Percentiles rank a stretch among this genome's conserved stretches.
These are phyloP conservation scores for Arvicanthis niloticus DNA, from an alignment of 2,113 vertebrate genomes.

Conservation along the genomic window DNA sequence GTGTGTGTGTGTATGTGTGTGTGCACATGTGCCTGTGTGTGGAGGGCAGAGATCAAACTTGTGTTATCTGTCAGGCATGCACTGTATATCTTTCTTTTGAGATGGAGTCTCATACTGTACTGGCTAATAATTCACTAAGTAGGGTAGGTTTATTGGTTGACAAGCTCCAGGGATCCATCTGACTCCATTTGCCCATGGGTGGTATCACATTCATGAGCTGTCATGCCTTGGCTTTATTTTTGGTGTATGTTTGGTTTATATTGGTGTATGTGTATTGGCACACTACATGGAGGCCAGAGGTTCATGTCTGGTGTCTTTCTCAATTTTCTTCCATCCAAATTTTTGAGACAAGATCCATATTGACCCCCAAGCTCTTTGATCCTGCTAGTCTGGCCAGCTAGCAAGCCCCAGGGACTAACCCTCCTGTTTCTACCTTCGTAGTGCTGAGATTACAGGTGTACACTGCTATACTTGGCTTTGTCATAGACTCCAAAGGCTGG, in stretches of 20 bases:
- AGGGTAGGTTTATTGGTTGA: too few relatives aligned
- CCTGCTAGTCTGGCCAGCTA: not conserved
- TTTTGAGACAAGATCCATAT: not conserved
- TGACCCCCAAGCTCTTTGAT: not conserved
- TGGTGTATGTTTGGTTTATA: not conserved
- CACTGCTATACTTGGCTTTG: not conserved
- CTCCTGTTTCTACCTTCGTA: too few relatives aligned
- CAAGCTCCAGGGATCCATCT: not conserved
- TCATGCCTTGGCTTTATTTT: not conserved
- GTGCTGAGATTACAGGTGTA: not conserved
- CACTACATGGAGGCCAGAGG: not conserved
- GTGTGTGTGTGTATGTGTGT: not conserved
- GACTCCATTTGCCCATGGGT: not conserved
- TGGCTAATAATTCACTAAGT: not conserved
- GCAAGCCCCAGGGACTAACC: not conserved
- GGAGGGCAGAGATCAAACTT: not conserved
- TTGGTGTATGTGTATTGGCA: not conserved
- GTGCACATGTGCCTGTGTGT: too few relatives aligned
- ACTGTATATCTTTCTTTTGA: not conserved
- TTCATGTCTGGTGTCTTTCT: not conserved
- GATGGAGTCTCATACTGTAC: not conserved
- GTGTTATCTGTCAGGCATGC: not conserved
- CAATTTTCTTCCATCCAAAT: not conserved
- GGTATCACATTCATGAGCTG: not conserved
- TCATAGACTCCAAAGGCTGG: too few relatives aligned